Evolutionary conservation across 2,797 vertebrate species (phyloP), one percentile per base, ranked within the genome.

Genomic region (Sebastes taczanowskii): DNA sequence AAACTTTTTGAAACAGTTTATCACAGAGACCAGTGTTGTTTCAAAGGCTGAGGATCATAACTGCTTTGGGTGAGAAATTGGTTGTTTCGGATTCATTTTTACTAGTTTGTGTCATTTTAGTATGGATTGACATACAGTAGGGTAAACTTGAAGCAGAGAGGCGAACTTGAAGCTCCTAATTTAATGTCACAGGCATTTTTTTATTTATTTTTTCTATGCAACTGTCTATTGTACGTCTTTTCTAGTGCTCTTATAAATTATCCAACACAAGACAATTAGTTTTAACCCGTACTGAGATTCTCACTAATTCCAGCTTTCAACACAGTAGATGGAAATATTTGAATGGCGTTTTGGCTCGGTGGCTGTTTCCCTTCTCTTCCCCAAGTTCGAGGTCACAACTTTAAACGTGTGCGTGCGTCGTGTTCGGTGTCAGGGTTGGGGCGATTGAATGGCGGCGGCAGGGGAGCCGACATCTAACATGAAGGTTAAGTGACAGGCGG

Each of bases 401-500:
- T 90, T 90, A 90, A 91, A 78, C 77, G 46, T 64, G 79, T 73
- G 85, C 85, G 42, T 77, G 84, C 76, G 83, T 83, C 67, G 77
- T 84, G 85, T 90, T 90, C 79, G 69, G 89, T 90, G 87, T 90
- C 92, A 89, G 88, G 83, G 82, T 84, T 72, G 83, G 74, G 72
- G 86, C 81, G 77, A 89, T 86, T 92, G 92, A 89, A 85, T 73
- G 71, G 86, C 20, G 77, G 86, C 86, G 83, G 92, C 87, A 91
- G 89, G 91, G 88, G 90, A 92, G 91, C 90, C 88, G 93, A 94
- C 94, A 93, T 94, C 91, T 93, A 94, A 94, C 92, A 93, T 91
- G 93, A 88, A 94, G 94, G 94, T 95, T 95, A 96, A 95, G 94
- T 95, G 94, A 95, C 95, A 95, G 90, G 83, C 88, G 82, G 94